A percentile compares a stretch with the other conserved stretches of the same genome.
Conservation (phyloP, 1,140 invertebrate genomes). For the Hermetia illucens region DNA sequence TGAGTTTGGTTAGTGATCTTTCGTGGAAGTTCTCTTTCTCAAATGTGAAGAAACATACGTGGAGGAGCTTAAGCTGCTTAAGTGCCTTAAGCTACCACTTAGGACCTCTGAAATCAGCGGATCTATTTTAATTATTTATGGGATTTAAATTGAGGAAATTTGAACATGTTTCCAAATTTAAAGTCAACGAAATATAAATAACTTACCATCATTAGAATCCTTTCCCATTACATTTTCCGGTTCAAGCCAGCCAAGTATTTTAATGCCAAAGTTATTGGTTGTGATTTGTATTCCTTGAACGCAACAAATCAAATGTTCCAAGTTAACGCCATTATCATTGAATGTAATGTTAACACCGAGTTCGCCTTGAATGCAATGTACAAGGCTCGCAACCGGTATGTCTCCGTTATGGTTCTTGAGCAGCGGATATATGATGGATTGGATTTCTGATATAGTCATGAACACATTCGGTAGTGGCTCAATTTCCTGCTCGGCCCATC, state of each 20-base stretch:
- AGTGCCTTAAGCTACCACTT: too few species aligned
- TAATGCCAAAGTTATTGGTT: conserved; percentile 34
- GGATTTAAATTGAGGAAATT: too few species aligned
- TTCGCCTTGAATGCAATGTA: conserved; percentile 61
- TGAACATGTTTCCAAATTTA: too few species aligned
- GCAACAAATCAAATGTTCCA: conserved; percentile 78
- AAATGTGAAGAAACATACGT: too few species aligned
- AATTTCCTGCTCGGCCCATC: conserved; percentile 62
- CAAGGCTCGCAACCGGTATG: conserved; percentile 42
- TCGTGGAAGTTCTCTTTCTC: too few species aligned
- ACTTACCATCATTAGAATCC: neutral
- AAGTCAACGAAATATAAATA: too few species aligned
- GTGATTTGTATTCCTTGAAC: conserved; percentile 51
- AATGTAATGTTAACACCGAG: conserved; percentile 40
- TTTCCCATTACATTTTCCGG: conserved; percentile 14
- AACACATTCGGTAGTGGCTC: conserved; percentile 53
- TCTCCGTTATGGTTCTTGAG: conserved; percentile 22
- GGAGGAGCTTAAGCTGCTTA: too few species aligned
- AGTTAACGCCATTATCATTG: conserved; percentile 54
- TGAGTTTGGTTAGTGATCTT: too few species aligned
- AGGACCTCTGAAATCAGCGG: too few species aligned
- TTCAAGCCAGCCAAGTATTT: conserved; percentile 31
- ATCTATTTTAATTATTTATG: too few species aligned
- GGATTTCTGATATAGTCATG: conserved; percentile 27
- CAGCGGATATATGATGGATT: conserved; percentile 22